These are phyloP conservation scores for Petrophora chlorosata DNA, from an alignment of 2,888 invertebrate genomes.

Conservation along the genomic window DNA sequence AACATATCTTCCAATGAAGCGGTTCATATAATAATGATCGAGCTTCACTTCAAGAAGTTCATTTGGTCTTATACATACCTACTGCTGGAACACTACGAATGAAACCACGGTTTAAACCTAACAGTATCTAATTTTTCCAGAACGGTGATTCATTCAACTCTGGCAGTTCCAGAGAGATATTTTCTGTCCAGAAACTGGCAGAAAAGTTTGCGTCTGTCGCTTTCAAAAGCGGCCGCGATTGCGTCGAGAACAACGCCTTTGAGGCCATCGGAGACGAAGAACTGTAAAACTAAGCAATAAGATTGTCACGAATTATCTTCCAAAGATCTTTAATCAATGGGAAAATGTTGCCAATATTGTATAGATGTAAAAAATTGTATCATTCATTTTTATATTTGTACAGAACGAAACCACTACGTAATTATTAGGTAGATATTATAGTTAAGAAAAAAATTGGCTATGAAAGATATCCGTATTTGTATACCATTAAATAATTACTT, in stretches of 20 bases:
- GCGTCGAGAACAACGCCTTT: slow-evolving; percentile 95
- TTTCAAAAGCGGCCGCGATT: slow-evolving; percentile 87
- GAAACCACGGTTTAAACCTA: not conserved
- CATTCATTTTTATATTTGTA: slow-evolving; percentile 48
- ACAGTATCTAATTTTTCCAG: too few relatives aligned
- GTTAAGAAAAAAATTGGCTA: slow-evolving; percentile 38
- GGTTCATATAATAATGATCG: too few relatives aligned
- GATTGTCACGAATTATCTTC: slow-evolving; percentile 49
- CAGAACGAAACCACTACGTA: slow-evolving; percentile 31
- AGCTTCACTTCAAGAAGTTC: too few relatives aligned
- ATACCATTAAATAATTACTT: slow-evolving; percentile 20
- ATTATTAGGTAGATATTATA: slow-evolving; percentile 18
- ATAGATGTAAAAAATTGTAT: slow-evolving; percentile 49
- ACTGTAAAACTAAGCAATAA: slow-evolving; percentile 67
- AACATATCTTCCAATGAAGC: too few relatives aligned
- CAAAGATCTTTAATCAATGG: slow-evolving; percentile 51
- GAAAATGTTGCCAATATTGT: slow-evolving; percentile 65
- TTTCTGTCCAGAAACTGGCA: slow-evolving; percentile 89
- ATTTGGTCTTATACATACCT: not conserved
- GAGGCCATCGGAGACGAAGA: slow-evolving; percentile 98
- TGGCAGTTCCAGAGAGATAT: slow-evolving; percentile 85
- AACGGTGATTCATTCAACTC: slow-evolving; percentile 82
- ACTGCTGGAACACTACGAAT: not conserved
- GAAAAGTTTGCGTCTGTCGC: slow-evolving; percentile 89
- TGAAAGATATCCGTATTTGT: slow-evolving; percentile 28